Conservation (phyloP, 2,888 invertebrate genomes). For the Nomada lathburiana region DNA sequence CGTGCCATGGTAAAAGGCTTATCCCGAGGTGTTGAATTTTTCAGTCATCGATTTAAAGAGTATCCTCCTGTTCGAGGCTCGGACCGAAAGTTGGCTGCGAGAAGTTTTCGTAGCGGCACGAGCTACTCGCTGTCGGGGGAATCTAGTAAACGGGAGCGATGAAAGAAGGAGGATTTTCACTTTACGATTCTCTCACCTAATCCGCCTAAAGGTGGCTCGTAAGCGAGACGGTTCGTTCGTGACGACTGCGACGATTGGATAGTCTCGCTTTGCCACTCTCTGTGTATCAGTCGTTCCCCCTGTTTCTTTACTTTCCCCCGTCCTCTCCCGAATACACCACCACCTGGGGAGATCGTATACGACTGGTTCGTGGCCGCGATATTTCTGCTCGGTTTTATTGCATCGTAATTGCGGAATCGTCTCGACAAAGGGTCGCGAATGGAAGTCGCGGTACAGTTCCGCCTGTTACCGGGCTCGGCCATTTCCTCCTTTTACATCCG, state of each 20-base stretch:
- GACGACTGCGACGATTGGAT: constrained; percentile 62
- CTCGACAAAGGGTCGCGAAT: constrained; percentile 16
- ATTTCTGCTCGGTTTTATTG: constrained; percentile 54
- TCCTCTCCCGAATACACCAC: too few relatives aligned
- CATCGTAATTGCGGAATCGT: constrained; percentile 61
- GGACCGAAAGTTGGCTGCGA: constrained; percentile 25
- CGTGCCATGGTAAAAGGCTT: constrained; percentile 13
- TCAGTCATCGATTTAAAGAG: constrained; percentile 59
- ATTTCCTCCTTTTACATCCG: constrained; percentile 11
- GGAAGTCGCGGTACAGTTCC: constrained; percentile 25
- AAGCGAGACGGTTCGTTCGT: constrained; percentile 67
- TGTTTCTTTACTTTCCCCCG: neutral
- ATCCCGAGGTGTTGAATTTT: constrained; percentile 63
- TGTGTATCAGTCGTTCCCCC: constrained; percentile 17
- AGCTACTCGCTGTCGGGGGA: neutral
- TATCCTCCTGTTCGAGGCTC: constrained; percentile 24
- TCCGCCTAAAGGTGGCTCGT: constrained; percentile 72
- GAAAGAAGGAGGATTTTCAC: constrained; percentile 64
- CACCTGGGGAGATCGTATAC: neutral
- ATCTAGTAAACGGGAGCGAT: constrained; percentile 15
- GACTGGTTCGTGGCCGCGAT: constrained; percentile 12
- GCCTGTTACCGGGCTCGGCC: neutral
- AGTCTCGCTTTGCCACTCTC: constrained; percentile 26
- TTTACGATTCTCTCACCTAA: constrained; percentile 73
- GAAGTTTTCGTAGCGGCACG: neutral